phyloP scores from a whole-genome alignment of 2,797 vertebrate genomes.

The Liparis tanakae region DNA sequence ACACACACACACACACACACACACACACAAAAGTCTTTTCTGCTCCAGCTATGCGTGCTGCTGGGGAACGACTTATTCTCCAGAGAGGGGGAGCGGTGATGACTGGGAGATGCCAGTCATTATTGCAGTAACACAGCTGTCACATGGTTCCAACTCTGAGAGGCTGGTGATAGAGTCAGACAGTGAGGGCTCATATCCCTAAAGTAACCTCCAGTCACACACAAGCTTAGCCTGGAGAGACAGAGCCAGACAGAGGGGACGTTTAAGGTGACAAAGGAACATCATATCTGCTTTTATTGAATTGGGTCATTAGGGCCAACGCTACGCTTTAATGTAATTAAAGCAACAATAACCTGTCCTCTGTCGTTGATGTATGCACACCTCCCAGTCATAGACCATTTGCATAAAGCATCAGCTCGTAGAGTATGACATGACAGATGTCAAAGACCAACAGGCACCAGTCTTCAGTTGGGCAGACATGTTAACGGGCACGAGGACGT shows the following conservation, averaged over 20 bases:
- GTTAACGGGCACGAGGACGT: not conserved
- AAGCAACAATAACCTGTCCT: not conserved
- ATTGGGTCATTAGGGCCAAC: not conserved
- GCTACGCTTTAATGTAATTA: slow-evolving; percentile 16
- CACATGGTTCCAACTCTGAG: slow-evolving; percentile 26
- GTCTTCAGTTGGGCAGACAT: slow-evolving; percentile 8
- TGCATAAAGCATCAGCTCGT: not conserved
- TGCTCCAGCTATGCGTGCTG: slow-evolving; percentile 18
- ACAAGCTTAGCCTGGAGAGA: not conserved
- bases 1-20: slow-evolving; percentile 35
- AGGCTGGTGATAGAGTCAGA: slow-evolving; percentile 21
- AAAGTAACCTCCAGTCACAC: not conserved
- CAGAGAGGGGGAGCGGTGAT: slow-evolving; percentile 33
- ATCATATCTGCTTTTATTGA: not conserved
- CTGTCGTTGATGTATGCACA: not conserved
- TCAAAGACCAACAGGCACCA: not conserved
- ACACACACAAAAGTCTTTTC: slow-evolving; percentile 20
- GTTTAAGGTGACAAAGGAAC: not conserved
- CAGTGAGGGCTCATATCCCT: not conserved
- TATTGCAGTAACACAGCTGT: slow-evolving; percentile 38
- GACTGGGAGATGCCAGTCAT: slow-evolving; percentile 51
- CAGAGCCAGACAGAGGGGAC: too few species aligned
- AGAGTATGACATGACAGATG: not conserved
- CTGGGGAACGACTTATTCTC: slow-evolving; percentile 51
- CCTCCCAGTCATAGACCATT: not conserved